Evolutionary conservation across 2,888 invertebrate species (phyloP).

Genomic region (Drosophila affinis): DNA sequence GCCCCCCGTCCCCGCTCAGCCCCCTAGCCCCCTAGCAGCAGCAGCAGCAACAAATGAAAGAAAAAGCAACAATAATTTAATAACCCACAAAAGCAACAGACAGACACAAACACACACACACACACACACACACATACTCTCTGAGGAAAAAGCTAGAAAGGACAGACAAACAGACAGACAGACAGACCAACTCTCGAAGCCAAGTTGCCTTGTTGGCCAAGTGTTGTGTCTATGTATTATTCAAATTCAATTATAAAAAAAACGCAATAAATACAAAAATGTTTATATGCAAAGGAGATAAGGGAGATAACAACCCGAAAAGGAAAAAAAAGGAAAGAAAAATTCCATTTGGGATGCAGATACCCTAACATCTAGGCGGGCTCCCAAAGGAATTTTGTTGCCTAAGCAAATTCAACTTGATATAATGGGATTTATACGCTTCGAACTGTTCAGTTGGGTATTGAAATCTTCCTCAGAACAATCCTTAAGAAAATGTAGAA

Average conservation of each 20-base stretch:
- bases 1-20: neutral
- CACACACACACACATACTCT: constrained; percentile 29
- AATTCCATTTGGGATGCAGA: constrained; percentile 6
- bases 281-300: constrained; percentile 30
- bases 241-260: constrained; percentile 71
- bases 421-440: neutral
- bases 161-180: constrained; percentile 31
- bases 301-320: constrained; percentile 8
- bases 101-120: constrained; percentile 34
- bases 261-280: constrained; percentile 67
- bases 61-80: constrained; percentile 64
- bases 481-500: neutral
- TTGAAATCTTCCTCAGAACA: too few relatives aligned
- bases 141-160: too few relatives aligned
- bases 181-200: constrained; percentile 7
- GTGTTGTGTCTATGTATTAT: constrained; percentile 67
- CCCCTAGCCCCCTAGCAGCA: too few relatives aligned
- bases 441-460: neutral
- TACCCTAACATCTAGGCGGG: constrained; percentile 2
- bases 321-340: neutral
- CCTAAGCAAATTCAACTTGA: neutral
- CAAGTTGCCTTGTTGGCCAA: constrained; percentile 49
- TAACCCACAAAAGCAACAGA: constrained; percentile 54
- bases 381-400: neutral
- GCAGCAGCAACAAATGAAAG: constrained; percentile 35